A percentile compares a stretch with the other conserved stretches of the same genome.
Conservation (phyloP, 2,797 vertebrate species). For the Aeoliscus strigatus region DNA sequence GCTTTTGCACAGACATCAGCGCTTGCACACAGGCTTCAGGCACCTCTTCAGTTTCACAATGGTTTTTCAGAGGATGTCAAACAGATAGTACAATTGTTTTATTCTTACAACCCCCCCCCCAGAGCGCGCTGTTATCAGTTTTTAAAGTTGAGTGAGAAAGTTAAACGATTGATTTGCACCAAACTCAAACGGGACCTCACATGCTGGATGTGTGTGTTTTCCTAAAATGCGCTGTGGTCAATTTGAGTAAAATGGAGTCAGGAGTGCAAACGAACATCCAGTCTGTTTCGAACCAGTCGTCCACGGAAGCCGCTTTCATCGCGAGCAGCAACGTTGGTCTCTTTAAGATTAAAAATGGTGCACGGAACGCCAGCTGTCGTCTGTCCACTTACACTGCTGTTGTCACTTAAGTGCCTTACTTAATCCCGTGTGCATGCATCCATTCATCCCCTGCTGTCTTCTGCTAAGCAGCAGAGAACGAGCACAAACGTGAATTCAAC, state of each 20-base stretch:
- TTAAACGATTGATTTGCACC: slow-evolving; percentile 55
- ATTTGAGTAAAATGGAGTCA: background rate
- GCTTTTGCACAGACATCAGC: slow-evolving; percentile 63
- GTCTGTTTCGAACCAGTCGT: slow-evolving; percentile 24
- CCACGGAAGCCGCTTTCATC: slow-evolving; percentile 2
- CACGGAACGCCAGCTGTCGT: slow-evolving; percentile 37
- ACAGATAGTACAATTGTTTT: slow-evolving; percentile 29
- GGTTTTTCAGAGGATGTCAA: slow-evolving; percentile 39
- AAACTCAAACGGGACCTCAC: slow-evolving; percentile 5
- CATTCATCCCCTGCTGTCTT: slow-evolving; percentile 43
- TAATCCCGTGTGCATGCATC: slow-evolving; percentile 44
- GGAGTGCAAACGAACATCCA: slow-evolving; percentile 1
- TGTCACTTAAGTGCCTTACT: slow-evolving; percentile 77
- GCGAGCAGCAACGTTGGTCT: slow-evolving; percentile 13
- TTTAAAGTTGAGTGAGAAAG: slow-evolving; percentile 6
- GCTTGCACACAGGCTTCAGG: slow-evolving; percentile 56
- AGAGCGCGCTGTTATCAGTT: slow-evolving; percentile 29
- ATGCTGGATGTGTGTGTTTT: background rate
- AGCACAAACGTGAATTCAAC: slow-evolving; percentile 57
- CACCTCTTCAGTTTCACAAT: slow-evolving; percentile 45
- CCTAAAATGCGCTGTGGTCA: background rate
- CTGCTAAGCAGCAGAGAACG: slow-evolving; percentile 43
- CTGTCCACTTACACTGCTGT: slow-evolving; percentile 52
- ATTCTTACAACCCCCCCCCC: slow-evolving; percentile 15
- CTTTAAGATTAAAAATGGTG: slow-evolving; percentile 19